Base-by-base conservation (phyloP, 1,140 invertebrate species). In the Leptinotarsa lineolata region DNA sequence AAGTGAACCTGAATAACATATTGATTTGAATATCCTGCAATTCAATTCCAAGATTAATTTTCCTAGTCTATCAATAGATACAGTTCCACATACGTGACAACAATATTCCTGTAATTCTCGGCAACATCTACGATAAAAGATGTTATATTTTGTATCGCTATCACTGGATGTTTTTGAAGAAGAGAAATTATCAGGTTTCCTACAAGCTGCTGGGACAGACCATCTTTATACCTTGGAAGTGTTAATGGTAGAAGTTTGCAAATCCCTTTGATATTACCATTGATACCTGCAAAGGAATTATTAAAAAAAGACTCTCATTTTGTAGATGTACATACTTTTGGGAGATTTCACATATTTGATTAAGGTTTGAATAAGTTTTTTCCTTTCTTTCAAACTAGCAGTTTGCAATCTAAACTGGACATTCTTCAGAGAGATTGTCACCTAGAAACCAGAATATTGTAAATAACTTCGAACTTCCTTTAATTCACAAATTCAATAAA, bases 341-440 rank as follows among this genome's bases (percentile, higher is more conserved):
- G 91, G 88, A 84, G 91, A 90, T 82, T 89, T 87, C 79, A 94
- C 88, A 84, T 92, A 89, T 80, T 88, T 86, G 81, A 89, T 88
- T 79, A 95, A 90, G 88, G 92, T 90, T 79, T 91, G 83, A 76
- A 94, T 85, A 75, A 93, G 86, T 80, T 89, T 83, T 76, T 89
- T 89, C 78, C 94, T 88, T 78, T 93, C 92, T 77, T 91, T 92
- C 73, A 91, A 87, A 83, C 92, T 92, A 60, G 92, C 88, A 77
- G 91, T 92, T 83, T 94, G 90, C 75, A 95, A 89, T 84, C 90
- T 91, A 83, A 90, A 89, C 24, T 93, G 92, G 84, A 95, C 88
- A 87, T 94, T 92, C 81, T 93, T 94, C 75, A 95, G 86, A 78
- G 90, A 91, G 85, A 90, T 92, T 69, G 91, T 83, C 77, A 92